Percentiles rank a stretch among this genome's conserved stretches.
phyloP scores from a whole-genome alignment of 2,888 invertebrate species.

The Drosophila pegasa region DNA sequence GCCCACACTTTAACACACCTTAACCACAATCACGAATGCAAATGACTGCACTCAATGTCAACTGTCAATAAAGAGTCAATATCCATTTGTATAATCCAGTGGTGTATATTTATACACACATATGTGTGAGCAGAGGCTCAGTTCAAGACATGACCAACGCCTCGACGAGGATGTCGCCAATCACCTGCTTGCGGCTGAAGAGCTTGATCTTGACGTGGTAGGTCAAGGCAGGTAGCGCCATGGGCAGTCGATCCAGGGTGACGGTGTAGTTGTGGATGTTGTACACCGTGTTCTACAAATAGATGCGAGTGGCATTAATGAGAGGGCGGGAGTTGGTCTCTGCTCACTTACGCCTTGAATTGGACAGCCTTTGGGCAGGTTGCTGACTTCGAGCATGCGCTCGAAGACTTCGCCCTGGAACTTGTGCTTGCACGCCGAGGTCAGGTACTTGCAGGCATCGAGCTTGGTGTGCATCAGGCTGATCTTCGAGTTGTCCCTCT shows the following conservation, averaged over 20 bases:
- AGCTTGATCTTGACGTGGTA: constrained; percentile 31
- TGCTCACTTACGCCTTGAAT: constrained; percentile 46
- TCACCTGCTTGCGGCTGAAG: not conserved
- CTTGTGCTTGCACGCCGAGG: constrained; percentile 17
- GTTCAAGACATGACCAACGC: not conserved
- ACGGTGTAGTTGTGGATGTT: constrained; percentile 57
- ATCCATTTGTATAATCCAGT: too few relatives aligned
- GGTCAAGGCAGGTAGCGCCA: constrained; percentile 30
- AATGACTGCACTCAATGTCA: too few relatives aligned
- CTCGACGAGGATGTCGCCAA: not conserved
- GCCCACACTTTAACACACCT: too few relatives aligned
- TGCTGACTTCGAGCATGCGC: constrained; percentile 35
- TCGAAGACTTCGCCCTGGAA: constrained; percentile 33
- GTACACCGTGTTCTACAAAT: constrained; percentile 32
- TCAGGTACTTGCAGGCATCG: constrained; percentile 59
- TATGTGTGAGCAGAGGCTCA: not conserved
- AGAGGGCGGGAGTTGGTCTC: too few relatives aligned
- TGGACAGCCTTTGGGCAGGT: constrained; percentile 60
- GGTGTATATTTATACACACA: not conserved
- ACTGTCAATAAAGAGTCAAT: too few relatives aligned
- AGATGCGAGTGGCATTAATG: not conserved
- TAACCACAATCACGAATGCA: too few relatives aligned
- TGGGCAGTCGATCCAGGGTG: constrained; percentile 40
- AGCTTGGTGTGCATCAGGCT: constrained; percentile 33
- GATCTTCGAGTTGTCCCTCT: constrained; percentile 51